Conservation (phyloP, 1,140 invertebrate genomes). For the Zaprionus africanus region DNA sequence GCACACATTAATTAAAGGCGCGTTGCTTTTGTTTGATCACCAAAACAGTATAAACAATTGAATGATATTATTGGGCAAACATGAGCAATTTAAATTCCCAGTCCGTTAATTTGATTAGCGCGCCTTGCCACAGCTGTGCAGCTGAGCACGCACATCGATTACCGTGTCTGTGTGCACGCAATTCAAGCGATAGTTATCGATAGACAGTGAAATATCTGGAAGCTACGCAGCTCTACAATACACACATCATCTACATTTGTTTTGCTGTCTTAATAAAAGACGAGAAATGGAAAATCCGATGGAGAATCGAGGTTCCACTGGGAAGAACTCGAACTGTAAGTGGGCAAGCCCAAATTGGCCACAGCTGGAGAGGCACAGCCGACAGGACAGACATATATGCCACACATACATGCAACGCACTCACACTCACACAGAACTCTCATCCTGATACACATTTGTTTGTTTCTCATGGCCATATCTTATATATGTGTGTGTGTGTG, state of each 20-base stretch:
- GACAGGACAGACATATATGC: neutral
- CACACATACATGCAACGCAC: neutral
- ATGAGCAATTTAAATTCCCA: neutral
- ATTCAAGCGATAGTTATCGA: conserved; percentile 2
- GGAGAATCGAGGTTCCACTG: conserved; percentile 10
- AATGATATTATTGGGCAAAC: neutral
- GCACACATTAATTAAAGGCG: neutral
- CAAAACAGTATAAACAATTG: neutral
- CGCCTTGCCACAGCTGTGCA: neutral
- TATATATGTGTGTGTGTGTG: neutral
- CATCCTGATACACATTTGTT: conserved; percentile 2
- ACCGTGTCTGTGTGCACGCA: neutral
- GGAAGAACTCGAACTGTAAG: conserved; percentile 20
- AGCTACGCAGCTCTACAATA: conserved; percentile 2
- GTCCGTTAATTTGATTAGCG: neutral
- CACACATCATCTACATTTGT: conserved; percentile 16
- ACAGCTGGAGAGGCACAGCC: neutral
- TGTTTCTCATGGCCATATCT: conserved; percentile 8
- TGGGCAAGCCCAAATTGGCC: neutral
- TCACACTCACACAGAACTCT: too few relatives aligned
- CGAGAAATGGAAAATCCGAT: conserved; percentile 16
- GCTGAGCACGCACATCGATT: neutral
- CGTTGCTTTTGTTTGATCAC: neutral
- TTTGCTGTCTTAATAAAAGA: neutral
- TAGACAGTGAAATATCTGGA: neutral